Percentiles rank a stretch among this genome's conserved stretches.
These are phyloP conservation scores for Bradypodion ventrale DNA, from an alignment of 2,797 vertebrate genomes.

Conservation along the genomic window DNA sequence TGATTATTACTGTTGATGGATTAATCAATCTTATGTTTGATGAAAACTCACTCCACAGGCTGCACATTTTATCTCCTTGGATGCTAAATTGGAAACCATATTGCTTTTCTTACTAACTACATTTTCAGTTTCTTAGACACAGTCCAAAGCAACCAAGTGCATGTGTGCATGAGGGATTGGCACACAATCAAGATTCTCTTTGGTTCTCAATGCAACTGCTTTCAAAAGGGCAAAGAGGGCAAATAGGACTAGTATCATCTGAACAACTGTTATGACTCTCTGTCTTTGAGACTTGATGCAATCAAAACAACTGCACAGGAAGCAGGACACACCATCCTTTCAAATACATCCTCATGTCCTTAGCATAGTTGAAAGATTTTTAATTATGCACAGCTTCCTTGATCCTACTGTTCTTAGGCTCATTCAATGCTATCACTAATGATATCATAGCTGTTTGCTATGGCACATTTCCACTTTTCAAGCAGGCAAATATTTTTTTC, in stretches of 20 bases:
- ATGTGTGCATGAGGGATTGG: neutral
- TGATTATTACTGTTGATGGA: neutral
- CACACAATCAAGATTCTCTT: neutral
- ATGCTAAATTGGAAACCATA: neutral
- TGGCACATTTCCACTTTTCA: neutral
- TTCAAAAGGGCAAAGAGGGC: neutral
- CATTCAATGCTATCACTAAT: neutral
- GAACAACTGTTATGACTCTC: neutral
- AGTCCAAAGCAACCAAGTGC: neutral
- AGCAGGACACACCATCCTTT: neutral
- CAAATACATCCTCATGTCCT: neutral
- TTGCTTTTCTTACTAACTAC: slow-evolving; percentile 18
- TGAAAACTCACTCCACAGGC: slow-evolving; percentile 17
- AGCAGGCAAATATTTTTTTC: too few species aligned
- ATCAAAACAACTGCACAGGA: neutral
- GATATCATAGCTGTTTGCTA: neutral
- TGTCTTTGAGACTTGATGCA: neutral
- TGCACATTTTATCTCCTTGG: slow-evolving; percentile 13
- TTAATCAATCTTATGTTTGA: slow-evolving; percentile 31
- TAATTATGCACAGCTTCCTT: neutral
- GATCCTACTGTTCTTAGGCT: neutral
- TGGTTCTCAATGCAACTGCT: neutral
- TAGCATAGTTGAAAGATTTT: neutral
- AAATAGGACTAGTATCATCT: neutral
- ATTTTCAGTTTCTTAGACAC: neutral